Evolutionary conservation across 1,140 invertebrate species (phyloP).

Genomic region (Bombus fervidus): DNA sequence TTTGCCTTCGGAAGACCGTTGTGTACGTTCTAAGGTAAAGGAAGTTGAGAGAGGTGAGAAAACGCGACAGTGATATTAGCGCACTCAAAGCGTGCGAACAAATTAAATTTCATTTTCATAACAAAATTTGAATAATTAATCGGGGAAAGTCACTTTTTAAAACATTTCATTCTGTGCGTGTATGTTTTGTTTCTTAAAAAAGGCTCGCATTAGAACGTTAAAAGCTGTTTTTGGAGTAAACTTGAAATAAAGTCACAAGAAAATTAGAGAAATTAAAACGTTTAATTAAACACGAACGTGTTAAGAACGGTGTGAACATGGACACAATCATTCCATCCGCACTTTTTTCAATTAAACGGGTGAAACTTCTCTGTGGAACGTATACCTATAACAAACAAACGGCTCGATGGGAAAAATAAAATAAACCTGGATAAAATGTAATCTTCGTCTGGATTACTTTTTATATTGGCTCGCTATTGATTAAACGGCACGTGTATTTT

Average conservation of each 20-base stretch:
- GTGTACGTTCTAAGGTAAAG: not conserved
- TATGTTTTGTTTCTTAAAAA: not conserved
- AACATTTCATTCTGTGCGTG: not conserved
- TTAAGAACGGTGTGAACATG: not conserved
- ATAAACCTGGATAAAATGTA: conserved; percentile 2
- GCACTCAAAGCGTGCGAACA: no score
- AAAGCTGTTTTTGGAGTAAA: not conserved
- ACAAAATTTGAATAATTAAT: not conserved
- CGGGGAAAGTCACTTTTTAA: no score
- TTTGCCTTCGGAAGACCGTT: not conserved
- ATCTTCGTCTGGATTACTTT: conserved; percentile 18
- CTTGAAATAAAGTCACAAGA: not conserved
- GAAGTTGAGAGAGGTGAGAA: no score
- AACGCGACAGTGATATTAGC: no score
- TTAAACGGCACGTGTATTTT: not conserved
- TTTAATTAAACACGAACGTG: not conserved
- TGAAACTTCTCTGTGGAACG: not conserved
- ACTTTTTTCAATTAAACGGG: not conserved
- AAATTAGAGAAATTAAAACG: not conserved
- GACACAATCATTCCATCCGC: not conserved
- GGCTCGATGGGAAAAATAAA: not conserved
- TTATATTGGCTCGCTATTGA: not conserved
- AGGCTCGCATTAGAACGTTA: not conserved
- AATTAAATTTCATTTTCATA: not conserved
- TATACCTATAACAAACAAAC: not conserved